Percentiles rank a stretch among this genome's conserved stretches.
These are phyloP conservation scores for Chroicocephalus ridibundus DNA, from an alignment of 2,113 vertebrate species.

Conservation along the genomic window DNA sequence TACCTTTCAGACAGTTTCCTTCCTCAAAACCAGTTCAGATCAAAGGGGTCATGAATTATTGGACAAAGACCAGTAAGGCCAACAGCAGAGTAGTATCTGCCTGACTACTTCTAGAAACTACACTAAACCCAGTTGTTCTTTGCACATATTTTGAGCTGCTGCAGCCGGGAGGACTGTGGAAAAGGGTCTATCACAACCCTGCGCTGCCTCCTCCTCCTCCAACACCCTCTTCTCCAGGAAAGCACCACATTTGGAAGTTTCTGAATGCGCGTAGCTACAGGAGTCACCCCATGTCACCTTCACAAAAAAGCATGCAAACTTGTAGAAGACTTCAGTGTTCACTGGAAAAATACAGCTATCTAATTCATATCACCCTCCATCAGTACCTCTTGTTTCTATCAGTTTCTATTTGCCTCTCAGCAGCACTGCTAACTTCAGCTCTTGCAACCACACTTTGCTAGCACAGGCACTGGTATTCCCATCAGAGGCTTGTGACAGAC, in stretches of 20 bases:
- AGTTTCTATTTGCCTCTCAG: neutral
- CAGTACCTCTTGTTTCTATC: neutral
- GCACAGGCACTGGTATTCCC: neutral
- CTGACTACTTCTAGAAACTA: neutral
- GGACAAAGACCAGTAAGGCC: neutral
- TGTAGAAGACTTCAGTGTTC: neutral
- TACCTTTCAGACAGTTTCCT: neutral
- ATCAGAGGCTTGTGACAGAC: neutral
- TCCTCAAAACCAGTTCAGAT: neutral
- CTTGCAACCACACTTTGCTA: neutral
- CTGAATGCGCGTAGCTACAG: neutral
- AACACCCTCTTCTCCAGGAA: neutral
- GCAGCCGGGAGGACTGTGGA: neutral
- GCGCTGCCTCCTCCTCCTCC: rapidly evolving
- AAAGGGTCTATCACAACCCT: neutral
- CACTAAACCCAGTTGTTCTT: neutral
- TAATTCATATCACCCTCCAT: neutral
- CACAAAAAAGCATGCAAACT: neutral
- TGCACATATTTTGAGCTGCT: neutral
- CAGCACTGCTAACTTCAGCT: neutral
- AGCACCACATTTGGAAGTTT: neutral
- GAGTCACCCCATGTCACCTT: neutral
- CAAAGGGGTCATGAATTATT: neutral
- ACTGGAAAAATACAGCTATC: neutral
- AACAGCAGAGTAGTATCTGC: neutral